Evolutionary conservation across 2,797 vertebrate genomes (phyloP).

Genomic region (Falco biarmicus): DNA sequence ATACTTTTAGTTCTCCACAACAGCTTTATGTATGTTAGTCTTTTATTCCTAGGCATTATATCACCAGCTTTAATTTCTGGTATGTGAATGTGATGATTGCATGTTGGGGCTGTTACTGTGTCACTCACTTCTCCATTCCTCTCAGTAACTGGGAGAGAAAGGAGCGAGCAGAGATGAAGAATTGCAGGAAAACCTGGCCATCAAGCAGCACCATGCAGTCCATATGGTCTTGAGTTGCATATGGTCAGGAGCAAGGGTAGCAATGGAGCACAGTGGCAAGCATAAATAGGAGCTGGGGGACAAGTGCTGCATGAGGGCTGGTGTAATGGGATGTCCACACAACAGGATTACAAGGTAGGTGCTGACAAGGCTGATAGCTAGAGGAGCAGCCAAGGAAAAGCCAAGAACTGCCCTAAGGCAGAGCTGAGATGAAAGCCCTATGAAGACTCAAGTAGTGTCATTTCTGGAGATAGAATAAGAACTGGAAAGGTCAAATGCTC

Average conservation of each 20-base stretch:
- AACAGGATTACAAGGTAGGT: not conserved
- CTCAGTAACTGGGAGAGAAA: not conserved
- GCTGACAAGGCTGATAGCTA: not conserved
- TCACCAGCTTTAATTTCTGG: not conserved
- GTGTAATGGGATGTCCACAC: fast-evolving
- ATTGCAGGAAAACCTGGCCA: not conserved
- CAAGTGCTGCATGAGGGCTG: not conserved
- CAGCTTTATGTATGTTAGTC: not conserved
- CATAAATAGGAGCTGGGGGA: not conserved
- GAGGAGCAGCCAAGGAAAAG: not conserved
- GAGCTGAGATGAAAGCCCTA: not conserved
- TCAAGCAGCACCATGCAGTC: not conserved
- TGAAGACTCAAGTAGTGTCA: not conserved
- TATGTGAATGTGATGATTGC: not conserved
- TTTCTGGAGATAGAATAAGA: not conserved
- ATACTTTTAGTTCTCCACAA: not conserved
- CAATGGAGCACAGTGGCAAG: not conserved
- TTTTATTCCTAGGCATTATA: not conserved
- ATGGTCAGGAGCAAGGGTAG: not conserved
- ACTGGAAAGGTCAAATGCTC: not conserved
- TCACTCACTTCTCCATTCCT: not conserved
- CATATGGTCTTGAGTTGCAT: not conserved
- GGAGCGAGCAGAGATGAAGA: not conserved
- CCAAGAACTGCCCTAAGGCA: not conserved
- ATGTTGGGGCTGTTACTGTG: fast-evolving